Percentiles rank a stretch among this genome's conserved stretches.
Evolutionary conservation across 1,140 invertebrate species (phyloP).

Genomic region (Steinernema khuongi): DNA sequence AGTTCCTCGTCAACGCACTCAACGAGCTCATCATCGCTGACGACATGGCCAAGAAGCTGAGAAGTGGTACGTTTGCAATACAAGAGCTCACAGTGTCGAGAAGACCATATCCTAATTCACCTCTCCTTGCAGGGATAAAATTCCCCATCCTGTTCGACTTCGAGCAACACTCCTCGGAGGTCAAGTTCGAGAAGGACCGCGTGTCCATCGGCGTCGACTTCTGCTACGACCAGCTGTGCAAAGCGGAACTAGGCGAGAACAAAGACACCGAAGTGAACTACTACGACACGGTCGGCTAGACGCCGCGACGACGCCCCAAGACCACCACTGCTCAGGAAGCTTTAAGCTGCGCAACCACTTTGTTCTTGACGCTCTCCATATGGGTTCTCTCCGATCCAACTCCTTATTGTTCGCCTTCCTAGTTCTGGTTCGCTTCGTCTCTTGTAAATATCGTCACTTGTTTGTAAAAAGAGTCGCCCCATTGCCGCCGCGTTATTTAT

Average conservation of each 20-base stretch:
- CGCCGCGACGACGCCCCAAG: background rate
- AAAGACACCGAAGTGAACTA: constrained; percentile 47
- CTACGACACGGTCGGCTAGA: constrained; percentile 34
- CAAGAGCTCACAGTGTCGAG: background rate
- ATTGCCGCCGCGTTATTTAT: constrained; percentile 1
- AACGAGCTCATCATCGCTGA: constrained; percentile 57
- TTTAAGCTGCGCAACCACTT: constrained; percentile 1
- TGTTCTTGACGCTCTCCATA: constrained; percentile 10
- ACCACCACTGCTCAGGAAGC: constrained; percentile 10
- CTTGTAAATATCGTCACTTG: constrained; percentile 1
- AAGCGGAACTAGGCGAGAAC: constrained; percentile 27
- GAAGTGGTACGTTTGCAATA: constrained; percentile 47
- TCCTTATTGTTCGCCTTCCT: background rate
- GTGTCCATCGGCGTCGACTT: constrained; percentile 43
- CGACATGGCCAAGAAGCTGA: constrained; percentile 55
- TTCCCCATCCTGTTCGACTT: constrained; percentile 56
- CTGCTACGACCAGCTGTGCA: constrained; percentile 46
- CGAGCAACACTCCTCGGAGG: constrained; percentile 45
- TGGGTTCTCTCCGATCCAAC: constrained; percentile 1
- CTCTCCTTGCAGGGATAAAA: constrained; percentile 40
- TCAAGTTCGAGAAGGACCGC: constrained; percentile 47
- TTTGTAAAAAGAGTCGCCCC: constrained; percentile 14
- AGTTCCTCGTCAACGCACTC: constrained; percentile 57
- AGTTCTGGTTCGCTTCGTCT: background rate
- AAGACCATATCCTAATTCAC: background rate